phyloP scores from a whole-genome alignment of 2,888 invertebrate genomes.

The Osmoderma eremita region DNA sequence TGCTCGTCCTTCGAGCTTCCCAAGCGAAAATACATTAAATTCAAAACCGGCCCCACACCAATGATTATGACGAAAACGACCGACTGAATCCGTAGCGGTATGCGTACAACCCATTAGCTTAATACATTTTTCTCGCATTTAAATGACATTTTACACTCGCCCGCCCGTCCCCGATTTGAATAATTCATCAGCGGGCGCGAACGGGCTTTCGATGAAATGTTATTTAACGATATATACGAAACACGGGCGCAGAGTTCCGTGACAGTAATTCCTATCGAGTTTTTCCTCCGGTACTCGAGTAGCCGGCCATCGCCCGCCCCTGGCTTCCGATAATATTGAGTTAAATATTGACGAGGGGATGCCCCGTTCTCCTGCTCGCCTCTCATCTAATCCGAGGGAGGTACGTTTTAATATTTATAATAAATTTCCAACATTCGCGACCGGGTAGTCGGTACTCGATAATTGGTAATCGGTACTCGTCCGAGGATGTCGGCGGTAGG shows the following conservation, averaged over 20 bases:
- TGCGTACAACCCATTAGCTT: slow-evolving; percentile 13
- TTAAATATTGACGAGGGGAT: slow-evolving; percentile 9
- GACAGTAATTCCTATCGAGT: slow-evolving; percentile 28
- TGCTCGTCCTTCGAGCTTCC: no score
- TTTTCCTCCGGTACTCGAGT: slow-evolving; percentile 3
- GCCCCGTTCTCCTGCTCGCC: neutral
- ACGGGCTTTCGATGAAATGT: slow-evolving; percentile 4
- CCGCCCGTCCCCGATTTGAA: neutral
- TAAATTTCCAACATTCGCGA: neutral
- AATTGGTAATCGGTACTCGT: no score
- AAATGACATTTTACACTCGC: slow-evolving; percentile 31
- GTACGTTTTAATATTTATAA: slow-evolving; percentile 22
- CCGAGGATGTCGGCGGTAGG: no score
- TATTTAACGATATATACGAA: slow-evolving; percentile 22
- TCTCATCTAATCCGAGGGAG: neutral
- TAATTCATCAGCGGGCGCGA: slow-evolving; percentile 15
- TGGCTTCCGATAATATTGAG: slow-evolving; percentile 14
- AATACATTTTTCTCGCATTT: slow-evolving; percentile 30
- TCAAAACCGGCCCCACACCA: no score
- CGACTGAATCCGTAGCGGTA: no score
- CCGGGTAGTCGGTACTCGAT: no score
- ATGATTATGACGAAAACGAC: no score
- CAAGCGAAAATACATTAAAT: no score
- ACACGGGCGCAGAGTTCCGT: slow-evolving; percentile 14
- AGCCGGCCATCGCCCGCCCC: neutral